Percentiles rank a stretch among this genome's conserved stretches.
Evolutionary conservation across 2,888 invertebrate genomes (phyloP).

Genomic region (Lasioglossum zephyrum): DNA sequence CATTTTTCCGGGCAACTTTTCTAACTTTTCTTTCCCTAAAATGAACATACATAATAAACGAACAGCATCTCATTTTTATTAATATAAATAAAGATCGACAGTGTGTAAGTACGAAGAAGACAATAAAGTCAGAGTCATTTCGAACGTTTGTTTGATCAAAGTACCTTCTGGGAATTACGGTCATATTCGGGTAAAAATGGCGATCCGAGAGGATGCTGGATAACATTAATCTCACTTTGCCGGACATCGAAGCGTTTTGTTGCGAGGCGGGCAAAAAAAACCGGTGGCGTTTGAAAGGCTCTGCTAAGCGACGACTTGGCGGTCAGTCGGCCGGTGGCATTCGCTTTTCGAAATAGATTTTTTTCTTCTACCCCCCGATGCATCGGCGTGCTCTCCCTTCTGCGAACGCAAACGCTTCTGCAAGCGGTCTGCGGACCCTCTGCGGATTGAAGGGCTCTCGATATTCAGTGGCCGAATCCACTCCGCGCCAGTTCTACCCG

Average conservation of each 20-base stretch:
- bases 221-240: conserved; percentile 48
- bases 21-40: too few species aligned
- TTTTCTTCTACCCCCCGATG: conserved; percentile 26
- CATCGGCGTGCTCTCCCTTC: conserved; percentile 3
- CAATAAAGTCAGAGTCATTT: too few species aligned
- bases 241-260: conserved; percentile 40
- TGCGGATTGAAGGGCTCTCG: conserved; percentile 73
- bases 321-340: conserved; percentile 65
- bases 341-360: conserved; percentile 68
- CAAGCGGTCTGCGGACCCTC: conserved; percentile 43
- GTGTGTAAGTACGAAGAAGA: too few species aligned
- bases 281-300: conserved; percentile 32
- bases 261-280: conserved; percentile 22
- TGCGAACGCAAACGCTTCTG: conserved; percentile 12
- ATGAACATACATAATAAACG: too few species aligned
- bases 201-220: not conserved
- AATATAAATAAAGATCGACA: too few species aligned
- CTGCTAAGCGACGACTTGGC: conserved; percentile 63
- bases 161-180: not conserved
- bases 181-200: not conserved
- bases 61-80: too few species aligned
- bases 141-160: not conserved
- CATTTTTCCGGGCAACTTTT: too few species aligned
- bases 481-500: conserved; percentile 55
- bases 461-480: conserved; percentile 74